Evolutionary conservation across 2,888 invertebrate genomes (phyloP).

Genomic region (Agelastica alni): DNA sequence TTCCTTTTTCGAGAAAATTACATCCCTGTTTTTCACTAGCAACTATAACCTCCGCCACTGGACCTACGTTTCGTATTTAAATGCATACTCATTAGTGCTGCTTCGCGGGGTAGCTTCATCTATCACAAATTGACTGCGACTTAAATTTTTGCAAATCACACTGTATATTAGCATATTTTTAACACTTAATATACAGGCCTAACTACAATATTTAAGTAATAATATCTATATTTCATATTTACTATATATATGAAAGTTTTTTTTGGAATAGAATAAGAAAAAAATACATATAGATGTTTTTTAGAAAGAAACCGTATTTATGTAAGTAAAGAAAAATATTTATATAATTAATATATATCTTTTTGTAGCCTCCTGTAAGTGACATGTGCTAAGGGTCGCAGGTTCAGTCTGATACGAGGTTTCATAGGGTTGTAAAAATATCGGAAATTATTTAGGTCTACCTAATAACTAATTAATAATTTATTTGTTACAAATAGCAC

Average conservation of each 20-base stretch:
- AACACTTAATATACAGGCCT: conserved; percentile 60
- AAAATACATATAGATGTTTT: conserved; percentile 56
- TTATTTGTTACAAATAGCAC: too few species aligned
- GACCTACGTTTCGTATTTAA: conserved; percentile 29
- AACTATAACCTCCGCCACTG: conserved; percentile 14
- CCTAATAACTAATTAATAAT: too few species aligned
- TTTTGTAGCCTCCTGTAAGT: conserved; percentile 58
- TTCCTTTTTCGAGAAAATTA: not conserved
- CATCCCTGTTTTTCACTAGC: too few species aligned
- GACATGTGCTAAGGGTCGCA: conserved; percentile 56
- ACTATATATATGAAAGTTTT: conserved; percentile 54
- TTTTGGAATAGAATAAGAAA: conserved; percentile 53
- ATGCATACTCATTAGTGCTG: conserved; percentile 31
- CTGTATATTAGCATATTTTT: conserved; percentile 60
- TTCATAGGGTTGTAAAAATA: conserved; percentile 32
- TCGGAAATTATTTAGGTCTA: not conserved
- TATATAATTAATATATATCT: conserved; percentile 55
- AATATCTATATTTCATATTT: conserved; percentile 58
- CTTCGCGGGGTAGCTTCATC: conserved; percentile 42
- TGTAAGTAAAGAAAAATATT: conserved; percentile 55
- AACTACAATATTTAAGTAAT: conserved; percentile 58
- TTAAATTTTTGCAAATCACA: conserved; percentile 52
- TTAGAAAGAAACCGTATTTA: conserved; percentile 57
- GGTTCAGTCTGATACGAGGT: conserved; percentile 52
- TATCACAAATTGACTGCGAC: conserved; percentile 53